Evolutionary conservation across 2,113 vertebrate species (phyloP), one percentile per base, ranked within the genome.

Genomic region (Brachyhypopomus gauderio): DNA sequence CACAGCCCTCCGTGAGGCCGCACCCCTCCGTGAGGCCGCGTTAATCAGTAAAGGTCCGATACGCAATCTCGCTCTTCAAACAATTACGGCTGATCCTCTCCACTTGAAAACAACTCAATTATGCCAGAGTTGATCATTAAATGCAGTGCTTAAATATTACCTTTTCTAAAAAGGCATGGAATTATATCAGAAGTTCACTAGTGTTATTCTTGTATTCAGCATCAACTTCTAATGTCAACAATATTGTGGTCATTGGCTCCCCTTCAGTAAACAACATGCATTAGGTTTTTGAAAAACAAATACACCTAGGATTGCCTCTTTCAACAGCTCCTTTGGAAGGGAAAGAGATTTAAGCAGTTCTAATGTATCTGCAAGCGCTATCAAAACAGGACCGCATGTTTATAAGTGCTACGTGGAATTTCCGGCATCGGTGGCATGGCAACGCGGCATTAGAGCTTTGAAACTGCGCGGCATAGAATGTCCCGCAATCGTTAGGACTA

Each of bases 1-100:
- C 30, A 30, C 30, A 3, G 30, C 30, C 3, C 30, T 3, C 30
- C 30, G 30, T 30, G 30, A 30, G 30, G 30, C 30, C 30, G 30
- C 36, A 19, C 75, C 79, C 83, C 87, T 88, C 72, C 48, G 52
- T 48, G 5, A 56, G 84, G 81, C 83, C 2, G 3, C 87, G 92
- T 91, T 88, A 89, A 87, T 91, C 89, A 86, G 81, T 79, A 74
- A 80, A 72, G 22, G 75, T 69, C 77, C 83, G 88, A 91, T 89
- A 89, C 52, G 82, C 81, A 91, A 92, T 92, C 91, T 91, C 73
- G 62, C 89, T 91, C 81, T 89, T 88, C 91, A 93, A 93, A 94
- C 92, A 93, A 91, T 90, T 91, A 90, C 85, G 83, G 89, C 78
- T 85, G 86, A 85, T 88, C 87, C 88, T 86, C 87, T 85, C 86